Conservation (phyloP, 2,113 vertebrate species). For the Chlorodrepanis virens region DNA sequence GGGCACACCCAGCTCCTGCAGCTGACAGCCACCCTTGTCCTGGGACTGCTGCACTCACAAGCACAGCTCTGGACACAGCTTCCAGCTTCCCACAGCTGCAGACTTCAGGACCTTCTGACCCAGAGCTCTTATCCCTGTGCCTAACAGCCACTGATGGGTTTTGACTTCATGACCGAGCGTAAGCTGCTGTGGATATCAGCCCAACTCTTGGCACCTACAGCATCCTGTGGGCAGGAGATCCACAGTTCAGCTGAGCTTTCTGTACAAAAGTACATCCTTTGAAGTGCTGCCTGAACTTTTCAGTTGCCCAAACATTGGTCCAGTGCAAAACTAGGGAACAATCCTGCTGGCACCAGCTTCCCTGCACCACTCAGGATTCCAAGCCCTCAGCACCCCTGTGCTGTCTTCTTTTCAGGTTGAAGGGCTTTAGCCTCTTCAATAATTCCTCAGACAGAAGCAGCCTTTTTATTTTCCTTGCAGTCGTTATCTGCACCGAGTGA, state of each 20-base stretch:
- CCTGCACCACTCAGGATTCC: neutral
- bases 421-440: conserved; percentile 4
- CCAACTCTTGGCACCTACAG: neutral
- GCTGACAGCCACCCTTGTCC: neutral
- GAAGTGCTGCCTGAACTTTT: neutral
- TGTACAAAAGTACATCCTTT: neutral
- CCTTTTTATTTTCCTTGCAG: conserved; percentile 28
- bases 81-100: neutral
- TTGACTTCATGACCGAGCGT: neutral
- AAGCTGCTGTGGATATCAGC: neutral
- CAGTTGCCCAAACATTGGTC: neutral
- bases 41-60: neutral
- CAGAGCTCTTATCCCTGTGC: neutral
- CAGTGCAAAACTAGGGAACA: neutral
- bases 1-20: neutral
- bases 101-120: neutral
- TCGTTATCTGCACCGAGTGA: neutral
- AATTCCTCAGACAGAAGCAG: neutral
- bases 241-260: neutral
- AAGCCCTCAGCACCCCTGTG: neutral
- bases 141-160: neutral
- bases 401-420: neutral
- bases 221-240: neutral
- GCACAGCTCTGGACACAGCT: neutral
- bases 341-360: neutral